These are phyloP conservation scores for Kryphioiulus occultus DNA, from an alignment of 2,888 invertebrate genomes.

Conservation along the genomic window DNA sequence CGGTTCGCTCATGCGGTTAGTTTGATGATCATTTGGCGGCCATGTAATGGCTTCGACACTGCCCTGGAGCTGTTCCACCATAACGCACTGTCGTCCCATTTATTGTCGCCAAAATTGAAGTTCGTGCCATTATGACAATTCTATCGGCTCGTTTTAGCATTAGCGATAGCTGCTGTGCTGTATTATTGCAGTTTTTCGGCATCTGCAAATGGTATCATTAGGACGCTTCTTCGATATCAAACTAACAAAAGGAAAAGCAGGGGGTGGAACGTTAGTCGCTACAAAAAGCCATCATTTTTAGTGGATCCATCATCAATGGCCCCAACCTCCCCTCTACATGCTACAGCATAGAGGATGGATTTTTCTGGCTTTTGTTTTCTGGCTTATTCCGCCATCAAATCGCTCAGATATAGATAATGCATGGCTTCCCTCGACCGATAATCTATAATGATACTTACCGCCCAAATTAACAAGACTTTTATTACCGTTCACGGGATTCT, in stretches of 20 bases:
- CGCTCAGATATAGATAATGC: constrained; percentile 14
- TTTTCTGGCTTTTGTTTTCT: constrained; percentile 22
- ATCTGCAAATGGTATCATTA: constrained; percentile 30
- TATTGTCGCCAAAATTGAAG: not conserved
- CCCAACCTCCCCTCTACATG: not conserved
- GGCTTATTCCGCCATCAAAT: constrained; percentile 22
- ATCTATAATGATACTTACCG: constrained; percentile 31
- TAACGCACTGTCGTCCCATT: not conserved
- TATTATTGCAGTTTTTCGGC: not conserved
- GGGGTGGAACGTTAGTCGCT: not conserved
- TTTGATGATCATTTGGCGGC: constrained; percentile 11
- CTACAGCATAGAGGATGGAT: not conserved
- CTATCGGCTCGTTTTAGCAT: constrained; percentile 35
- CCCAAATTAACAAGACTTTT: constrained; percentile 30
- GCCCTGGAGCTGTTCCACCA: constrained; percentile 20
- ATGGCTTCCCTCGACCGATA: not conserved
- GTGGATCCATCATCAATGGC: not conserved
- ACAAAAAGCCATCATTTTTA: constrained; percentile 35
- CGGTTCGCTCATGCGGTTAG: constrained; percentile 30
- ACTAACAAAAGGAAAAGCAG: not conserved
- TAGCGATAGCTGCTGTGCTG: constrained; percentile 11
- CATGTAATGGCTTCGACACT: not conserved
- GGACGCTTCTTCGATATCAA: not conserved
- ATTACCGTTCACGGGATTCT: constrained; percentile 31
- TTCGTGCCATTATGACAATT: constrained; percentile 18